Evolutionary conservation across 2,888 invertebrate genomes (phyloP).

Genomic region (Orchesella flavescens): DNA sequence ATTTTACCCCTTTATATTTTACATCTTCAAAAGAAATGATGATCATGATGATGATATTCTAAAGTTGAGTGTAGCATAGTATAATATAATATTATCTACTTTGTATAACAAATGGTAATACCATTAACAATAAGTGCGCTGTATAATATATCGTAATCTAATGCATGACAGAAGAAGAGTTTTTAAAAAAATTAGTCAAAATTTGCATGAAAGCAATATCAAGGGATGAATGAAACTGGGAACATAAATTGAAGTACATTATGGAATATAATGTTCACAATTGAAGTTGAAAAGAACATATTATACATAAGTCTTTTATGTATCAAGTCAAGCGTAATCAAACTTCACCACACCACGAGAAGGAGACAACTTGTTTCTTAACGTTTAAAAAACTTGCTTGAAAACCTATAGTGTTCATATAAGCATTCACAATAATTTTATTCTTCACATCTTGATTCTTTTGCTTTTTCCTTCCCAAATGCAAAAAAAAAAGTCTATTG

Average conservation of each 20-base stretch:
- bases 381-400: constrained; percentile 8
- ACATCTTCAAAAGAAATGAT: neutral
- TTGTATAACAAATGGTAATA: constrained; percentile 3
- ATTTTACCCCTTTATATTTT: neutral
- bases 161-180: constrained; percentile 55
- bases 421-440: too few relatives aligned
- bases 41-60: too few relatives aligned
- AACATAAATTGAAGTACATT: constrained; percentile 41
- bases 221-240: constrained; percentile 26
- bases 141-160: constrained; percentile 63
- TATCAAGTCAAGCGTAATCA: constrained; percentile 41
- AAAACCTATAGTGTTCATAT: neutral
- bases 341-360: constrained; percentile 34
- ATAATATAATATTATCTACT: neutral
- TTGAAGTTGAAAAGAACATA: constrained; percentile 7
- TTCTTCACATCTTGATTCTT: neutral
- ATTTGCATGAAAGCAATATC: constrained; percentile 60
- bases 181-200: constrained; percentile 59
- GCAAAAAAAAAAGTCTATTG: constrained; percentile 14
- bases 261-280: constrained; percentile 38
- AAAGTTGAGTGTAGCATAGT: too few relatives aligned
- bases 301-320: constrained; percentile 5
- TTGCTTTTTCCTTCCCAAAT: neutral
- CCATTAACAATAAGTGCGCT: constrained; percentile 36
- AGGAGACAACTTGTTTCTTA: constrained; percentile 38